Evolutionary conservation across 2,797 vertebrate species (phyloP).

Genomic region (Rousettus madagascariensis): DNA sequence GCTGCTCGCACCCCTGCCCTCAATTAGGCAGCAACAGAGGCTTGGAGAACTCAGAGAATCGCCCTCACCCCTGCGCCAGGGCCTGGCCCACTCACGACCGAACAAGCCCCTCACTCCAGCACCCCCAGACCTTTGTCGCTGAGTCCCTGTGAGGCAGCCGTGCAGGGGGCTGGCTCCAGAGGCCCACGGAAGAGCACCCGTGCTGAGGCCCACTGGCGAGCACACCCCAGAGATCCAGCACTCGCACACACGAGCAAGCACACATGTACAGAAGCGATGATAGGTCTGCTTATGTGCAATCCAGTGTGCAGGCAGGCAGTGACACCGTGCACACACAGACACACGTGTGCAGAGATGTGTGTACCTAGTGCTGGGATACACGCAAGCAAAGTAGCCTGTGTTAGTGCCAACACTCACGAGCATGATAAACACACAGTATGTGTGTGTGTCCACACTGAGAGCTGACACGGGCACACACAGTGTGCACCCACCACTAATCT

Average conservation of each 20-base stretch:
- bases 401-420: background rate
- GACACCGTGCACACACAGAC: background rate
- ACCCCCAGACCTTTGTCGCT: background rate
- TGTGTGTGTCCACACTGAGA: background rate
- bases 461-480: background rate
- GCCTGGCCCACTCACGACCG: background rate
- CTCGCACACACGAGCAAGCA: background rate
- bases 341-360: background rate
- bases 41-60: background rate
- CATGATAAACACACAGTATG: background rate
- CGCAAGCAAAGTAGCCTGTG: background rate
- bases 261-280: background rate
- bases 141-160: background rate
- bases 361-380: background rate
- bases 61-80: background rate
- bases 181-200: accelerated
- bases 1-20: background rate
- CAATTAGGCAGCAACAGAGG: background rate
- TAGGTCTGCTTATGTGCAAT: background rate
- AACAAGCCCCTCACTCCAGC: background rate
- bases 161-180: background rate
- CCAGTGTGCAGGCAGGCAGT: background rate
- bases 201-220: background rate
- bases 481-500: no score
- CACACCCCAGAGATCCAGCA: background rate